Conservation (phyloP, 2,797 vertebrate genomes). For the Fratercula arctica region DNA sequence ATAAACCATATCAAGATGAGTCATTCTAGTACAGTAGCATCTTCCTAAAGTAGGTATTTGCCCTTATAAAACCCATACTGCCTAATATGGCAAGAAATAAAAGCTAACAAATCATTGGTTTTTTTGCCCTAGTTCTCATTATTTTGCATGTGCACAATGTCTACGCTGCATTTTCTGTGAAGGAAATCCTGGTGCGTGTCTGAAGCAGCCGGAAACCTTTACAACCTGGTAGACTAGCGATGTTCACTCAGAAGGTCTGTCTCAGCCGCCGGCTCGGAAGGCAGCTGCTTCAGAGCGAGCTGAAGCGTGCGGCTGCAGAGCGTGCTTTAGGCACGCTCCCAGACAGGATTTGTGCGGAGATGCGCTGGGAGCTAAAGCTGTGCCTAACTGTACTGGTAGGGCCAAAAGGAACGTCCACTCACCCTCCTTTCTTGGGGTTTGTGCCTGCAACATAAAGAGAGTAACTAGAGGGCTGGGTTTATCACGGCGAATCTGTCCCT, state of each 20-base stretch:
- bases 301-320: not conserved
- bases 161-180: not conserved
- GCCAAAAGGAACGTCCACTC: not conserved
- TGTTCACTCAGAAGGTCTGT: not conserved
- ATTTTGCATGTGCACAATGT: accelerated
- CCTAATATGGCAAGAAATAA: not conserved
- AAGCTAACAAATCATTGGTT: not conserved
- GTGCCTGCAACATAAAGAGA: not conserved
- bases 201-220: not conserved
- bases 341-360: not conserved
- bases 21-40: not conserved
- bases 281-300: not conserved
- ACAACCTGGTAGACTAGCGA: not conserved
- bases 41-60: not conserved
- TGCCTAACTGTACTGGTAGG: too few species aligned
- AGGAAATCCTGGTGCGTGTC: not conserved
- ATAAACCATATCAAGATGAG: not conserved
- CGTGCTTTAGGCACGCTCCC: not conserved
- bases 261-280: not conserved
- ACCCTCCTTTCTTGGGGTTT: not conserved
- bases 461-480: not conserved
- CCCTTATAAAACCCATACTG: not conserved
- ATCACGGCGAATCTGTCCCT: accelerated
- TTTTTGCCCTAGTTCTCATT: not conserved
- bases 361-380: not conserved